Conservation (phyloP, 1,140 invertebrate genomes). For the Anthonomus grandis region DNA sequence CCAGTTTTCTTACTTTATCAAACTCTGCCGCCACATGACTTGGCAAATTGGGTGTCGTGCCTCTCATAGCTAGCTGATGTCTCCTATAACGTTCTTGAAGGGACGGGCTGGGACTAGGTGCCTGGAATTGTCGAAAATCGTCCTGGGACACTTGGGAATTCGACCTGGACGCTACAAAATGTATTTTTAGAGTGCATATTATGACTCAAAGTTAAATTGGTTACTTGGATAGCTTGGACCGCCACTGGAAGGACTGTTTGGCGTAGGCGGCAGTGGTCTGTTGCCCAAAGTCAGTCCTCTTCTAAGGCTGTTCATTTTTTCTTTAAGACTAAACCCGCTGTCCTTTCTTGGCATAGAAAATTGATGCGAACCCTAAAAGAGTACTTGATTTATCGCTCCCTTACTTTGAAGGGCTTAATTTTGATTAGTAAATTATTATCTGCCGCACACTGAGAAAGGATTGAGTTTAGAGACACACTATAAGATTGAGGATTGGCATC, state of each 20-base stretch:
- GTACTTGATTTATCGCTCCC: constrained; percentile 38
- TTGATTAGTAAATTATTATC: no score
- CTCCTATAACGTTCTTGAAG: constrained; percentile 63
- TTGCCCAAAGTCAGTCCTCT: constrained; percentile 36
- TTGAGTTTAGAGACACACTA: constrained; percentile 17
- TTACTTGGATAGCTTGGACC: constrained; percentile 30
- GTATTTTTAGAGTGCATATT: neutral
- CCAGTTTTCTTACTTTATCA: constrained; percentile 32
- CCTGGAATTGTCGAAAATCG: constrained; percentile 27
- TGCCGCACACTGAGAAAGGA: no score
- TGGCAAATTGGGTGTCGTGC: constrained; percentile 44
- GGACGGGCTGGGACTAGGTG: constrained; percentile 46
- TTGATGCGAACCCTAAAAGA: constrained; percentile 36
- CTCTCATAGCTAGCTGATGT: constrained; percentile 59
- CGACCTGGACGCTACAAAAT: constrained; percentile 34
- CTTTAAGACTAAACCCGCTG: constrained; percentile 38
- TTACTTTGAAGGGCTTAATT: constrained; percentile 22
- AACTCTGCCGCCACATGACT: constrained; percentile 36
- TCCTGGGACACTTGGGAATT: constrained; percentile 29
- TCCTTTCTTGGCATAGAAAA: constrained; percentile 40
- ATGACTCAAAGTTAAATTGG: constrained; percentile 1
- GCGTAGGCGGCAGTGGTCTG: constrained; percentile 45
- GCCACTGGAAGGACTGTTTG: constrained; percentile 24
- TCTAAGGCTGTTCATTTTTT: constrained; percentile 45
- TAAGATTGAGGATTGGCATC: neutral